These are phyloP conservation scores for Eudasyphora cyanicolor DNA, from an alignment of 2,888 invertebrate species.

Conservation along the genomic window DNA sequence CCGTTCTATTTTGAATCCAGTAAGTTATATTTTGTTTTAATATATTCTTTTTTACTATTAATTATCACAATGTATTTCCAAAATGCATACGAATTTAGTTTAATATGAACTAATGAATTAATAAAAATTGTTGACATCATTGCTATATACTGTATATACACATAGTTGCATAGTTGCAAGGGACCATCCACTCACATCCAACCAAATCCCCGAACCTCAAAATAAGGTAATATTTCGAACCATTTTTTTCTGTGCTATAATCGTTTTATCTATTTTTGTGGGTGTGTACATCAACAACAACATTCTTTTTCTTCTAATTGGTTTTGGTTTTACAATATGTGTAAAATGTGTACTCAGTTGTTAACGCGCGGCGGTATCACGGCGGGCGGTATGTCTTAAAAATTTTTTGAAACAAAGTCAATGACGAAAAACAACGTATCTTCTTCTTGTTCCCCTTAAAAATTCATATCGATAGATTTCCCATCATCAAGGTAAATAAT, in stretches of 20 bases:
- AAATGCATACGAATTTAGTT: not conserved
- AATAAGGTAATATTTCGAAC: not conserved
- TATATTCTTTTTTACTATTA: not conserved
- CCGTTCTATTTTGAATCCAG: slow-evolving; percentile 30
- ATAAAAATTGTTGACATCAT: not conserved
- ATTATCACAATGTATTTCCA: not conserved
- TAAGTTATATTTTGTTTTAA: slow-evolving; percentile 39
- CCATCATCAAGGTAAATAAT: not conserved
- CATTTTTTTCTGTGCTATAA: not conserved
- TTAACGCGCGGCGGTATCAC: not conserved
- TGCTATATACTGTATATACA: not conserved
- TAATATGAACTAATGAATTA: not conserved
- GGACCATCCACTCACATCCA: not conserved
- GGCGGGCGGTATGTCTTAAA: too few species aligned
- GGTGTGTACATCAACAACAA: not conserved
- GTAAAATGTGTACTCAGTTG: not conserved
- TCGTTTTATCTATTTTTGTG: not conserved
- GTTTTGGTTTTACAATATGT: not conserved
- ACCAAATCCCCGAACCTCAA: not conserved
- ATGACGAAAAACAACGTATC: not conserved
- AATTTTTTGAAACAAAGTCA: not conserved
- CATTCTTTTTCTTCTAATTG: not conserved
- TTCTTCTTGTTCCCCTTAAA: too few species aligned
- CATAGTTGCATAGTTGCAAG: not conserved
- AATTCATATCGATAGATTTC: not conserved